Conservation (phyloP, 2,797 vertebrate genomes). For the Gambusia yucatana region DNA sequence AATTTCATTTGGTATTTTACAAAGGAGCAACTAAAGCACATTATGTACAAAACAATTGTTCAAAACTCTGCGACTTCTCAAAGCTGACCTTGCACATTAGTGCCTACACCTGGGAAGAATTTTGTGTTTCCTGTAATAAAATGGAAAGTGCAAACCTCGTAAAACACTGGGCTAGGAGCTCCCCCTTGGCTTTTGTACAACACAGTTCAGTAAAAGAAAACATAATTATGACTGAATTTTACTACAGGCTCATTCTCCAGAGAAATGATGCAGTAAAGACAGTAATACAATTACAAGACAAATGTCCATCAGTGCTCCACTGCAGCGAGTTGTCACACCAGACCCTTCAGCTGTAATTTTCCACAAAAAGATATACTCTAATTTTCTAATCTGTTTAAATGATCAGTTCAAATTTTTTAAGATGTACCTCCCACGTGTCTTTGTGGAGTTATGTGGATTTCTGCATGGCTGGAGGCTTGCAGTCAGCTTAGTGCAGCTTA, state of each 20-base stretch:
- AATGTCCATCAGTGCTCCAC: conserved; percentile 10
- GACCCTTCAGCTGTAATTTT: background rate
- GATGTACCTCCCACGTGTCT: conserved; percentile 5
- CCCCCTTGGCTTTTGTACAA: conserved; percentile 24
- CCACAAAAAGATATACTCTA: background rate
- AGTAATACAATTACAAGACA: conserved; percentile 13
- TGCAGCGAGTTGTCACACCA: conserved; percentile 3
- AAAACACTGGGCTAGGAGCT: conserved; percentile 23
- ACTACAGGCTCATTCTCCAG: conserved; percentile 10
- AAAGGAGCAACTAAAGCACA: conserved; percentile 28
- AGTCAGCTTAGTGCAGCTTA: conserved; percentile 23
- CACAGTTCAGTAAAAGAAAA: conserved; percentile 28
- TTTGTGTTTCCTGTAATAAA: conserved; percentile 22
- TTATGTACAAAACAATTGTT: conserved; percentile 17
- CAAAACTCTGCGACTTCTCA: background rate
- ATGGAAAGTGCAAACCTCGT: conserved; percentile 17
- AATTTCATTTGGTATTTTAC: conserved; percentile 47
- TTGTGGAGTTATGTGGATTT: conserved; percentile 14
- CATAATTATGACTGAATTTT: conserved; percentile 29
- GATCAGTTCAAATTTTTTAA: conserved; percentile 9
- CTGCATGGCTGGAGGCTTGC: conserved; percentile 11
- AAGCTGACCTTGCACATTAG: background rate
- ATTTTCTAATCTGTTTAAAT: conserved; percentile 26
- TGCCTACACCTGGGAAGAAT: background rate
- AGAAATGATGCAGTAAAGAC: conserved; percentile 27